Base-by-base conservation (phyloP, 1,140 invertebrate genomes). In the Dendroctonus ponderosae region DNA sequence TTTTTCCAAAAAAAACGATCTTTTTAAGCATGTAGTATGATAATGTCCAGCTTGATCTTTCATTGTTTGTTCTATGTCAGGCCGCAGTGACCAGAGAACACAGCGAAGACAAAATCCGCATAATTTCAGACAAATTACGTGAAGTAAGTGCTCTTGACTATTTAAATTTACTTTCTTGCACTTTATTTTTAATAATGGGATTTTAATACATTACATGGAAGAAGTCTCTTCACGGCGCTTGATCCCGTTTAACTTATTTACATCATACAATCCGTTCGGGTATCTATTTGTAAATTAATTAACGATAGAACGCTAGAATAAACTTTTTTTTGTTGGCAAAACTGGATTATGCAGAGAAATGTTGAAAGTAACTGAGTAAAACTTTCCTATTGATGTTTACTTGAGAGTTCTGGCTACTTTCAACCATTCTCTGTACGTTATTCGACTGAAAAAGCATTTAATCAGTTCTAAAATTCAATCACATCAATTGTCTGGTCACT, bases 61-160 rank as follows among this genome's bases (percentile, higher is more conserved):
- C 61, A 38, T 63, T 68, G 38, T 71, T 64, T 62, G 58, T 71
- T 62, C 50, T 65, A 68, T 60, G 66, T 71, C 73, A 86, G 85
- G 85, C 85, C 73, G 85, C 85, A 79, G 84, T 83, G 79, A 82
- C 84, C 71, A 82, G 84, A 77, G 85, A 86, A 70, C 82, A 84
- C 80, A 84, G 84, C 78, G 85, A 86, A 80, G 85, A 86, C 82
- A 85, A 85, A 83, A 86, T 86, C 76, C 83, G 84, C 81, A 77
- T 80, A 79, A 82, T 86, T 77, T 82, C 82, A 77, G 83, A 85
- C 83, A 86, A 86, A 80, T 80, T 86, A 76, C 81, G 80, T 79
- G 84, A 85, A 82, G 85, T 86, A 86, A 86, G 85, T 85, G 58
- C 56, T 53, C 56, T 53, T 48, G 11, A 63, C 43, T 42, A 50